phyloP scores from a whole-genome alignment of 2,113 vertebrate species.

The Anthoscopus minutus region DNA sequence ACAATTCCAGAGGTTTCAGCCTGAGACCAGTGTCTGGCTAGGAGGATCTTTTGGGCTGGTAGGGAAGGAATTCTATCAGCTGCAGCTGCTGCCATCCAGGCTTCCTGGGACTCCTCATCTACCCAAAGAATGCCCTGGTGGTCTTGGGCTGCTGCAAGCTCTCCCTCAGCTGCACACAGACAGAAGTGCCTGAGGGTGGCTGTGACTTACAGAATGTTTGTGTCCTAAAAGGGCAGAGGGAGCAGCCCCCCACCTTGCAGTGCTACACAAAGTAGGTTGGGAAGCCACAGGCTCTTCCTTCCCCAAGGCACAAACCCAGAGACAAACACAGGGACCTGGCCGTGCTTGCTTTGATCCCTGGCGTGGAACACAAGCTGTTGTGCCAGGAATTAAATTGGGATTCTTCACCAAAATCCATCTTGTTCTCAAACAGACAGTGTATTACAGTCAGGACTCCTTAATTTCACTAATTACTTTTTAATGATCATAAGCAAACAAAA shows the following conservation, averaged over 20 bases:
- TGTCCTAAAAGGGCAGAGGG: not conserved
- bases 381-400: not conserved
- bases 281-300: not conserved
- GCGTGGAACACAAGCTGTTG: not conserved
- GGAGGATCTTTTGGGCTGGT: not conserved
- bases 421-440: not conserved
- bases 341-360: not conserved
- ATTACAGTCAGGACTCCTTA: not conserved
- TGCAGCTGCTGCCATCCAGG: not conserved
- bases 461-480: constrained; percentile 69
- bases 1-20: not conserved
- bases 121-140: not conserved
- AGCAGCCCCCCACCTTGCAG: not conserved
- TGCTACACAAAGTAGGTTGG: not conserved
- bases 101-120: not conserved
- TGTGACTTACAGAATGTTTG: not conserved
- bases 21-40: not conserved
- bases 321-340: not conserved
- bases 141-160: not conserved
- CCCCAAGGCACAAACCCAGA: not conserved
- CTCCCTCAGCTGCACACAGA: not conserved
- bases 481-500: constrained; percentile 51
- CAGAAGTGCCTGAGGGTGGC: not conserved
- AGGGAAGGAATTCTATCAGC: not conserved
- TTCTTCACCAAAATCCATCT: not conserved